Evolutionary conservation across 2,113 vertebrate species (phyloP), one percentile per base, ranked within the genome.

Genomic region (Hirundichthys speculiger): DNA sequence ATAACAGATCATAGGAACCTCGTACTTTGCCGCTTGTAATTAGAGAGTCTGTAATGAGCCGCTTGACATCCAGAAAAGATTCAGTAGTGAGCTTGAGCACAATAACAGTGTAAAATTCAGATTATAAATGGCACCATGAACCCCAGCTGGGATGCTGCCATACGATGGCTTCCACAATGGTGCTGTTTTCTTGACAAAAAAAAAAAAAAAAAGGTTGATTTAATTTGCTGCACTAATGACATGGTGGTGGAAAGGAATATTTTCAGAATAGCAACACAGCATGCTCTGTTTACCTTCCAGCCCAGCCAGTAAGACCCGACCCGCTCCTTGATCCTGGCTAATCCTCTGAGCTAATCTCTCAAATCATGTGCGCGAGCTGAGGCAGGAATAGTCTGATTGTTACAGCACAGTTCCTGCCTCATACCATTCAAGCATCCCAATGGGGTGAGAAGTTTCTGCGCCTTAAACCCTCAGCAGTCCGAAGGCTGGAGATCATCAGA

Each of bases 321-420:
- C 64, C 72, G 24, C 61, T 69, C 67, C 85, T 69, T 91, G 79
- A 90, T 89, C 88, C 82, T 4, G 21, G 64, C 62, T 89, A 90
- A 91, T 91, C 90, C 87, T 69, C 34, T 18, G 24, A 55, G 82
- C 70, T 91, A 88, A 91, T 89, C 88, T 89, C 51, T 66, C 59
- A 70, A 68, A 73, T 82, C 63, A 58, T 54, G 69, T 79, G 58
- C 40, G 55, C 70, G 65, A 60, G 85, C 79, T 77, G 71, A 74
- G 68, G 82, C 85, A 59, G 66, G 82, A 89, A 86, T 83, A 85
- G 82, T 86, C 68, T 13, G 64, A 78, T 52, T 67, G 74, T 67
- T 63, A 41, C 75, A 60, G n/a, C 61, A 66, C 80, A 77, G 65
- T 66, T 43, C 53, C 63, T 77, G 69, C 67, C 47, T 79, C 65